Evolutionary conservation across 2,888 invertebrate genomes (phyloP).

Genomic region (Sinhomidia bicolor): DNA sequence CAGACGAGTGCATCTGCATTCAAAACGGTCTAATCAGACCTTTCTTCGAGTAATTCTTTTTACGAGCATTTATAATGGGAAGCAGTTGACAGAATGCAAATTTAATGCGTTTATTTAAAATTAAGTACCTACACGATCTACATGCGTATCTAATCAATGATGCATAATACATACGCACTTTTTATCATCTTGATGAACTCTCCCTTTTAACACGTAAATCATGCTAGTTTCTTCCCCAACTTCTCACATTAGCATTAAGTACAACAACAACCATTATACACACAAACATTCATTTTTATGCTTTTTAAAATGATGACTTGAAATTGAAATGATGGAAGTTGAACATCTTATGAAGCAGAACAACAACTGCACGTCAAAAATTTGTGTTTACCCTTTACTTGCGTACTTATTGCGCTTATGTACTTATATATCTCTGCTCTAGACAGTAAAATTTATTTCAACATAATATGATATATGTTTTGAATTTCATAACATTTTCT

Average conservation of each 20-base stretch:
- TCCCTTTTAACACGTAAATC: slow-evolving; percentile 60
- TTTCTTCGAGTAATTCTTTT: slow-evolving; percentile 26
- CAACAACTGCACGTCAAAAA: slow-evolving; percentile 37
- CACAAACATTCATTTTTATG: slow-evolving; percentile 43
- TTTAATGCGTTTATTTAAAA: slow-evolving; percentile 31
- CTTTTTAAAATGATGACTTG: slow-evolving; percentile 39
- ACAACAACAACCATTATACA: slow-evolving; percentile 10
- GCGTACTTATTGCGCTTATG: background rate
- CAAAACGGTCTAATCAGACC: background rate
- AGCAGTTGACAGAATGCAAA: slow-evolving; percentile 54
- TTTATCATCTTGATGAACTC: slow-evolving; percentile 37
- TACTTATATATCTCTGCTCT: background rate
- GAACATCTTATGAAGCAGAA: slow-evolving; percentile 41
- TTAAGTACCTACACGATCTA: slow-evolving; percentile 45
- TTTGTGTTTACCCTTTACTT: background rate
- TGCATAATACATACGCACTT: slow-evolving; percentile 44
- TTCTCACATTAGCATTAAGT: slow-evolving; percentile 55
- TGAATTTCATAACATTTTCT: slow-evolving; percentile 32
- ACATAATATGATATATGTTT: slow-evolving; percentile 29
- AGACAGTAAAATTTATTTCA: slow-evolving; percentile 18
- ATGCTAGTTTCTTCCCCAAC: slow-evolving; percentile 35
- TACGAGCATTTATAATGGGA: slow-evolving; percentile 22
- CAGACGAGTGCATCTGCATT: background rate
- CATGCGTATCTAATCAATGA: slow-evolving; percentile 54
- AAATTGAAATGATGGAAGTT: slow-evolving; percentile 49